Conservation (phyloP, 2,113 vertebrate genomes). For the Petromus typicus region DNA sequence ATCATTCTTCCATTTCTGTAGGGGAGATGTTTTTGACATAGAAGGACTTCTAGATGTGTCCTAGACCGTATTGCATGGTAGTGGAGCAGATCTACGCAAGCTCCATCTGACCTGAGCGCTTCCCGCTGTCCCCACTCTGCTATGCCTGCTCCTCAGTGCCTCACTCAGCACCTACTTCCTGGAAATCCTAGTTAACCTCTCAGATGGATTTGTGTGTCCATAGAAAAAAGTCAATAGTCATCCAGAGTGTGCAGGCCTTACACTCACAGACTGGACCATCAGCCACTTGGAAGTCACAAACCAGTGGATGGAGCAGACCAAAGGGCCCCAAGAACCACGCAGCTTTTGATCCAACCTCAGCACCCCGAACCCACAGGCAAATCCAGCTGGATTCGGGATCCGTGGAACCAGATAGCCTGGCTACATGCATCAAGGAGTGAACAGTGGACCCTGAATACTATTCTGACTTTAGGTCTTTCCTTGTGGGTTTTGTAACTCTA, state of each 20-base stretch:
- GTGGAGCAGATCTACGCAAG: not conserved
- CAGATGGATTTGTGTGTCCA: not conserved
- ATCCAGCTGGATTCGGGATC: not conserved
- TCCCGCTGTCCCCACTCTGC: not conserved
- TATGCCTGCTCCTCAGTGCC: not conserved
- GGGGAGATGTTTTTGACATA: not conserved
- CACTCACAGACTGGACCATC: not conserved
- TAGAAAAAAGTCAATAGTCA: not conserved
- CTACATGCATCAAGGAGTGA: not conserved
- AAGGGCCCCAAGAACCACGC: not conserved
- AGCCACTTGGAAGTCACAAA: not conserved
- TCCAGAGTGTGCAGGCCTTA: not conserved
- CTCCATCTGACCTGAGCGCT: too few species aligned
- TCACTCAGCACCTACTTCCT: not conserved
- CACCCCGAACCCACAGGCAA: not conserved
- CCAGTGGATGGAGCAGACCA: not conserved
- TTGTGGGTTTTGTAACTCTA: not conserved
- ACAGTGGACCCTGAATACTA: not conserved
- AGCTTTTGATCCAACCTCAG: not conserved
- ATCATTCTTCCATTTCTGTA: not conserved
- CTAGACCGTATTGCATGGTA: not conserved
- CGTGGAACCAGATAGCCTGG: not conserved
- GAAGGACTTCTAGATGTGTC: not conserved
- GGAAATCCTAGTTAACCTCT: not conserved
- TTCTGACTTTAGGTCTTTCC: not conserved